Conservation (phyloP, 2,113 vertebrate species). For the Oncorhynchus nerka region DNA sequence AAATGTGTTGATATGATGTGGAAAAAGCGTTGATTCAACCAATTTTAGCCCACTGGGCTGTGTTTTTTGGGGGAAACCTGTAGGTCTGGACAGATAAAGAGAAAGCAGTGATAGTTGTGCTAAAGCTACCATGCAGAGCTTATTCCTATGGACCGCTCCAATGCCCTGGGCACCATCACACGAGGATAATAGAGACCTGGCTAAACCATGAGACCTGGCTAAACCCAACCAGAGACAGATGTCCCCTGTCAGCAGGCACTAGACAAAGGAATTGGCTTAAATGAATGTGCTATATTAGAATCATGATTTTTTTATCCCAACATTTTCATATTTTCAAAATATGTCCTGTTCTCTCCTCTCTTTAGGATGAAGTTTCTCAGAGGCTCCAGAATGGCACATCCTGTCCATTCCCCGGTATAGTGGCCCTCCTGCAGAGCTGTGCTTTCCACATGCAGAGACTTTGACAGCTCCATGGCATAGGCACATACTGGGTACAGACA, state of each 20-base stretch:
- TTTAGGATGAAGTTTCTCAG: constrained; percentile 35
- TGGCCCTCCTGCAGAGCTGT: neutral
- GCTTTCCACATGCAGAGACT: too few relatives aligned
- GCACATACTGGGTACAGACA: neutral
- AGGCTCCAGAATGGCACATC: neutral
- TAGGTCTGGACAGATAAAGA: neutral
- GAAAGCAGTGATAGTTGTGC: too few relatives aligned
- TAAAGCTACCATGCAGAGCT: neutral
- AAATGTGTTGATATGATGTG: neutral
- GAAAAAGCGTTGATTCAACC: neutral
- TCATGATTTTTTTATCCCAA: neutral
- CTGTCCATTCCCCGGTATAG: neutral
- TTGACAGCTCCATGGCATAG: neutral
- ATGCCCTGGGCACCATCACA: neutral
- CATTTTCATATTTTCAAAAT: neutral
- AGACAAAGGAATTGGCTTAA: neutral
- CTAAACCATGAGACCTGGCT: neutral
- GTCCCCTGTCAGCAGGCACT: neutral
- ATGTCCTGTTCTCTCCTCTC: neutral
- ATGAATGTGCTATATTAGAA: neutral
- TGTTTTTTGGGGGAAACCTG: neutral
- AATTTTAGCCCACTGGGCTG: neutral
- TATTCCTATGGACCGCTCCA: neutral
- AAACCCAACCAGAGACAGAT: neutral
- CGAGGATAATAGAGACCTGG: neutral